Percentiles rank a stretch among this genome's conserved stretches.
Evolutionary conservation across 2,113 vertebrate species (phyloP).

Genomic region (Ifrita kowaldi): DNA sequence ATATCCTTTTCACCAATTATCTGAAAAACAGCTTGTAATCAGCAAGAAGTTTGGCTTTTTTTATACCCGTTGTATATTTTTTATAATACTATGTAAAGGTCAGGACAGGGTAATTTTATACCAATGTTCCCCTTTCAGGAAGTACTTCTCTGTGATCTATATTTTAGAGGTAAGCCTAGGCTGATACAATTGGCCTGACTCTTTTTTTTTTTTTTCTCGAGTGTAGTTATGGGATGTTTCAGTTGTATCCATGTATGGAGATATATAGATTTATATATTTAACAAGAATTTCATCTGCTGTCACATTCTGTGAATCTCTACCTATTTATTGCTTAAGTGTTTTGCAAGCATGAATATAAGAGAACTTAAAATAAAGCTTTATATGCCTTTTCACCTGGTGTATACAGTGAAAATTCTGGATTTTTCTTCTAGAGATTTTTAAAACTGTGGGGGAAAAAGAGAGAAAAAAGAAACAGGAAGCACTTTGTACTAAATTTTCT

Average conservation of each 20-base stretch:
- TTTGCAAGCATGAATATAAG: background rate
- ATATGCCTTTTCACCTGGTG: background rate
- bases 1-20: background rate
- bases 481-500: background rate
- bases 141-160: background rate
- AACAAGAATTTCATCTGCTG: background rate
- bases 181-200: background rate
- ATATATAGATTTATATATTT: background rate
- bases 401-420: background rate
- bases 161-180: background rate
- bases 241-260: background rate
- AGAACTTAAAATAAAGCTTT: background rate
- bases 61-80: background rate
- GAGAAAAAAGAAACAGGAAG: background rate
- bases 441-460: accelerated
- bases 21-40: background rate
- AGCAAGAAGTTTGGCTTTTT: background rate
- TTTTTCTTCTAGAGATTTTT: background rate
- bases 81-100: background rate
- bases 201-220: background rate
- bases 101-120: background rate
- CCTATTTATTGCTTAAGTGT: background rate
- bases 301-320: background rate
- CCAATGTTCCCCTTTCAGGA: background rate
- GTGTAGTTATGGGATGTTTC: background rate